These are phyloP conservation scores for Peromyscus nudipes DNA, from an alignment of 2,797 vertebrate species.

Conservation along the genomic window DNA sequence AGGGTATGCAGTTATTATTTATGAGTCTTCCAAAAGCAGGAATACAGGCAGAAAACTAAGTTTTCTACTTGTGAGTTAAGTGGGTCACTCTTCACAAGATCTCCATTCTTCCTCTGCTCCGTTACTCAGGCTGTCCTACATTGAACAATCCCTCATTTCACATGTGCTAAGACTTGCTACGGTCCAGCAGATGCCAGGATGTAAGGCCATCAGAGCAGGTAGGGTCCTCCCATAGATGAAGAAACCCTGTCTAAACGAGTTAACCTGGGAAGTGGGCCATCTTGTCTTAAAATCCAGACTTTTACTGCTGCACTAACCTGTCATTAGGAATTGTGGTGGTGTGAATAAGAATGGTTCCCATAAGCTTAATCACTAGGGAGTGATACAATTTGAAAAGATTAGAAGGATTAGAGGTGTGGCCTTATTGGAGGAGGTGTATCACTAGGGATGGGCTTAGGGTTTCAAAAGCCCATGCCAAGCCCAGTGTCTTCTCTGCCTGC, in stretches of 20 bases:
- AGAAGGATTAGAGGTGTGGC: background rate
- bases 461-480: background rate
- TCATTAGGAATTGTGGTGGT: background rate
- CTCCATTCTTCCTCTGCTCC: background rate
- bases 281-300: background rate
- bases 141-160: background rate
- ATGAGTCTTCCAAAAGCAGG: background rate
- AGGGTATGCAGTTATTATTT: background rate
- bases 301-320: background rate
- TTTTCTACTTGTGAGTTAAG: slow-evolving; percentile 22
- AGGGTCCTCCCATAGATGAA: background rate
- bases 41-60: background rate
- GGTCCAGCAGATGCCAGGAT: background rate
- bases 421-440: background rate
- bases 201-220: background rate
- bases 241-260: background rate
- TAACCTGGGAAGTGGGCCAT: background rate
- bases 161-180: background rate
- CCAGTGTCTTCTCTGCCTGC: background rate
- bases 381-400: background rate
- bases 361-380: background rate
- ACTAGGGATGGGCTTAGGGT: background rate
- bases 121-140: background rate
- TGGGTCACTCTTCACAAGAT: background rate
- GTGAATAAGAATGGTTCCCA: background rate